Evolutionary conservation across 1,140 invertebrate genomes (phyloP), one percentile per base, ranked within the genome.

Genomic region (Polypedilum pembai): DNA sequence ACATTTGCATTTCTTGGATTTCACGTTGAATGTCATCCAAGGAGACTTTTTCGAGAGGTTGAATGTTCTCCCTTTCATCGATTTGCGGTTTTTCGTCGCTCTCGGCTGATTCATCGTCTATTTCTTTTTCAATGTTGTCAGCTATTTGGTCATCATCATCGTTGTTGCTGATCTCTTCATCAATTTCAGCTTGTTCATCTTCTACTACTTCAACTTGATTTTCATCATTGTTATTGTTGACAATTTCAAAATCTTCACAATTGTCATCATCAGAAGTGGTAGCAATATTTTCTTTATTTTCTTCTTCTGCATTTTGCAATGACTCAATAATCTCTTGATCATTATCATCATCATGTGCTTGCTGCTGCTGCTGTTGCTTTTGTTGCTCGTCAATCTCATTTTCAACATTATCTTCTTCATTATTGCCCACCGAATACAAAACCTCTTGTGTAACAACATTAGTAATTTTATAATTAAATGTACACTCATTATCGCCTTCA

Each of bases 391-490:
- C 4, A 12, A 56, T 56, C 45, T 5, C 18, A 69, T 18, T 8
- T 18, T 69, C 17, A 18, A 8, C 65, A 20, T 20, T 69, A 18
- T 66, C 63, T 8, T 66, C 17, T 8, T 66, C 63, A 66, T 66
- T 66, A 69, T 18, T 12, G 20, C 65, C 65, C 65, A 69, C 20
- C 65, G 65, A 69, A 21, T 18, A 69, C 1, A 69, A 4, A 69
- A 69, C 20, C 20, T 69, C 65, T 69, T 69, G 65, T 18, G 65
- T 69, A 69, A 69, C 65, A 21, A 69, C 17, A 69, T 69, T 69
- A 69, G n/a, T 18, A 7, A 69, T 21, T 69, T 69, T 69, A 21
- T 69, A 69, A 69, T 69, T 69, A 18, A 69, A 69, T 20, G 65
- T 69, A 21, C 65, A 69, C 18, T 69, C 65, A 8, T 69, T n/a